phyloP scores from a whole-genome alignment of 2,113 vertebrate species.

The Galemys pyrenaicus region DNA sequence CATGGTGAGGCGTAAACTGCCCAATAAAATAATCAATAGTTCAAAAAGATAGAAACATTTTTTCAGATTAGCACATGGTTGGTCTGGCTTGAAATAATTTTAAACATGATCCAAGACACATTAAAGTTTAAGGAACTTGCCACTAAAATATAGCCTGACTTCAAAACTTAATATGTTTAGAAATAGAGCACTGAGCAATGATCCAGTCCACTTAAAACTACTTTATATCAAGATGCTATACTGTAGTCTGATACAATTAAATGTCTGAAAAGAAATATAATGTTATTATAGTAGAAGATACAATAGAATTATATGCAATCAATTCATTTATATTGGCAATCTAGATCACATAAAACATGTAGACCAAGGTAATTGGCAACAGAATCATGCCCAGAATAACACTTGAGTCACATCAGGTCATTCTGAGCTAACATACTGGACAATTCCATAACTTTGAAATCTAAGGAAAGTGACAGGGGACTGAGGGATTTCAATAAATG shows the following conservation, averaged over 20 bases:
- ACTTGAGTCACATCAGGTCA: slow-evolving; percentile 68
- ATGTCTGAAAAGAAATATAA: slow-evolving; percentile 24
- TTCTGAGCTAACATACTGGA: slow-evolving; percentile 61
- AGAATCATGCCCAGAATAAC: slow-evolving; percentile 59
- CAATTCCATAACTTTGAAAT: slow-evolving; percentile 72
- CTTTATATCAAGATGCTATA: slow-evolving; percentile 3
- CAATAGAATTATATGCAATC: neutral
- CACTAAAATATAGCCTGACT: neutral
- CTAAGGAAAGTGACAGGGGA: slow-evolving; percentile 71
- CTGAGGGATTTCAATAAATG: slow-evolving; percentile 68
- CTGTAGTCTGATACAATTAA: slow-evolving; percentile 25
- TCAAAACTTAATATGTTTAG: neutral
- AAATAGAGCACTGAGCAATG: neutral
- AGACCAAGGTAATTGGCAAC: slow-evolving; percentile 44
- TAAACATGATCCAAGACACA: neutral
- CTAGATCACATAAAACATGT: slow-evolving; percentile 45
- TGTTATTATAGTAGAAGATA: slow-evolving; percentile 8
- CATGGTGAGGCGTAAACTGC: neutral
- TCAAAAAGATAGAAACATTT: neutral
- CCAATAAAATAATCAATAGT: neutral
- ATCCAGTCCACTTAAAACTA: slow-evolving; percentile 15
- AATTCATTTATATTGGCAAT: slow-evolving; percentile 55
- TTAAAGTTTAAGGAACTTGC: slow-evolving; percentile 31
- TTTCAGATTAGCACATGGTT: slow-evolving; percentile 17
- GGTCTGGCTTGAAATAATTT: slow-evolving; percentile 27